Conservation (phyloP, 1,140 invertebrate species). For the Drosophila jambulina region DNA sequence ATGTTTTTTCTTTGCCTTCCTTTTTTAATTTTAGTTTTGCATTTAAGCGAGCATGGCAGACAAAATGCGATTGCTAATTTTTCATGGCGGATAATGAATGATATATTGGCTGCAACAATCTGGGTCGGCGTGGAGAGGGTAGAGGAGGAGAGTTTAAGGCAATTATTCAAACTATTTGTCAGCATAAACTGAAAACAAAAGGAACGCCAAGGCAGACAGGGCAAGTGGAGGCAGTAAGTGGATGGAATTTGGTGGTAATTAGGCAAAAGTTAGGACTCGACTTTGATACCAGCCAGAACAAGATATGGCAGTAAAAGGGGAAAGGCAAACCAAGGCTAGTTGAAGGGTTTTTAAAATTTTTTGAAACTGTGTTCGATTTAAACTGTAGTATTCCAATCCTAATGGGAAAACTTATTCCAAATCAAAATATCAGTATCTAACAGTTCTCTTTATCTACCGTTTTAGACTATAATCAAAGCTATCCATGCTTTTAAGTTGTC, state of each 20-base stretch:
- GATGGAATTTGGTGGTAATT: slow-evolving; percentile 56
- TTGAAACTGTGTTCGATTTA: not conserved
- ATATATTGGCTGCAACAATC: slow-evolving; percentile 75
- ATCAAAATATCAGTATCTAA: not conserved
- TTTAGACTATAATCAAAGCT: not conserved
- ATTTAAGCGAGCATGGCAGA: slow-evolving; percentile 69
- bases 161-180: slow-evolving; percentile 83
- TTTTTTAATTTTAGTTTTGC: slow-evolving; percentile 51
- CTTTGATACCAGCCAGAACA: slow-evolving; percentile 28
- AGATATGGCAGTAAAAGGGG: not conserved
- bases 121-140: slow-evolving; percentile 11
- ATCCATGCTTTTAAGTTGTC: not conserved
- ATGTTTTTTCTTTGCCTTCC: slow-evolving; percentile 3
- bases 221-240: slow-evolving; percentile 18
- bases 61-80: slow-evolving; percentile 82
- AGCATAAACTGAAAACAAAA: slow-evolving; percentile 24
- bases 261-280: slow-evolving; percentile 54
- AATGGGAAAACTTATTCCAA: not conserved
- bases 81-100: slow-evolving; percentile 81
- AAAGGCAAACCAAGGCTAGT: not conserved
- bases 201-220: slow-evolving; percentile 2
- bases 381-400: not conserved
- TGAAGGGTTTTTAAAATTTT: not conserved
- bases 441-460: too few species aligned
- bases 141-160: slow-evolving; percentile 32